Evolutionary conservation across 2,797 vertebrate species (phyloP).

Genomic region (Sebastes nivosus): DNA sequence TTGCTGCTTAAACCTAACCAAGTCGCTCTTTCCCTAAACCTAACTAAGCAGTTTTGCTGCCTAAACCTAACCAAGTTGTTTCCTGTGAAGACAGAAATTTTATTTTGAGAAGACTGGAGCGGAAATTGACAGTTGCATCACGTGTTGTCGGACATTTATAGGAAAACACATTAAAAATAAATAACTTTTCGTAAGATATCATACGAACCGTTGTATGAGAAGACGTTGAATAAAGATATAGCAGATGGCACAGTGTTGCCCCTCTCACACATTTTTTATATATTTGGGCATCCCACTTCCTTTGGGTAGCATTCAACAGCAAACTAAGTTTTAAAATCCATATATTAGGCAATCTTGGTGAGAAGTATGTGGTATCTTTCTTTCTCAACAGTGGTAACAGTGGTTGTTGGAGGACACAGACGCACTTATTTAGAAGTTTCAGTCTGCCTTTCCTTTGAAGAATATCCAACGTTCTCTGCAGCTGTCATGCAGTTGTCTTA

Average conservation of each 20-base stretch:
- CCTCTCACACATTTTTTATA: neutral
- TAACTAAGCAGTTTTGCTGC: no score
- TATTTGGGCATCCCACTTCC: neutral
- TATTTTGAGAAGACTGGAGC: no score
- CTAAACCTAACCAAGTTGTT: no score
- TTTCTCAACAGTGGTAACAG: neutral
- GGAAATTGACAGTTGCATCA: no score
- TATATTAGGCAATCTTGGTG: neutral
- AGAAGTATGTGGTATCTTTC: neutral
- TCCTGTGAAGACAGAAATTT: no score
- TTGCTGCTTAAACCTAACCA: no score
- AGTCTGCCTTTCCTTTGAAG: conserved; percentile 1
- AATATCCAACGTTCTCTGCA: neutral
- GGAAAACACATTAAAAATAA: no score
- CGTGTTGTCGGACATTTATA: no score
- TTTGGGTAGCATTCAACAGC: neutral
- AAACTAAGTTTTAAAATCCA: conserved; percentile 2
- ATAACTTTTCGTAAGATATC: accelerated
- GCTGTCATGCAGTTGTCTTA: neutral
- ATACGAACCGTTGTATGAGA: no score
- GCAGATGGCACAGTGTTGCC: neutral
- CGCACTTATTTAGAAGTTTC: neutral
- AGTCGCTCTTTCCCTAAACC: no score
- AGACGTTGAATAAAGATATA: neutral
- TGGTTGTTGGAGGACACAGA: neutral